Conservation (phyloP, 2,888 invertebrate species). For the Eilema sororculum region DNA sequence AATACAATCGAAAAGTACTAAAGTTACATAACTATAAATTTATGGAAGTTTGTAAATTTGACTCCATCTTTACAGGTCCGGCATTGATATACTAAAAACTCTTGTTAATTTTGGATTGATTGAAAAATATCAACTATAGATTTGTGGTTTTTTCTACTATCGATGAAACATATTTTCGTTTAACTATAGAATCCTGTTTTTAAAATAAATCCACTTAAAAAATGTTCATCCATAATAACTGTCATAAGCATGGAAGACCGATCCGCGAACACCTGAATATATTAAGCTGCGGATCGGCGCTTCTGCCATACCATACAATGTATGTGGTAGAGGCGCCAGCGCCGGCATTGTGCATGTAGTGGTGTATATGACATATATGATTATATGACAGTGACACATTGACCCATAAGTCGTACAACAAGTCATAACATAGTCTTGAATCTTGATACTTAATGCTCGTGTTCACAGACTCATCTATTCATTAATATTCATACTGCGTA, state of each 20-base stretch:
- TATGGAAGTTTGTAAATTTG: too few species aligned
- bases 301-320: conserved; percentile 16
- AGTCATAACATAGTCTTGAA: neutral
- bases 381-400: neutral
- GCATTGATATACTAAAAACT: too few species aligned
- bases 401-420: conserved; percentile 6
- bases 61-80: too few species aligned
- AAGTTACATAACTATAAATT: too few species aligned
- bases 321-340: neutral
- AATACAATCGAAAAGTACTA: too few species aligned
- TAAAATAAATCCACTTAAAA: too few species aligned
- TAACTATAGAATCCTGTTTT: too few species aligned
- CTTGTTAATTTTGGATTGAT: too few species aligned
- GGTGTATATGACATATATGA: neutral
- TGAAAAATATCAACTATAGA: too few species aligned
- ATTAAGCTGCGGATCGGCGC: conserved; percentile 30
- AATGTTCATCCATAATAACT: neutral
- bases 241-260: neutral
- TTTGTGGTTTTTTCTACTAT: too few species aligned
- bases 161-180: too few species aligned
- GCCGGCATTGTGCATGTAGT: neutral
- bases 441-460: conserved; percentile 24
- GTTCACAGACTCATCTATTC: conserved; percentile 33
- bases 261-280: conserved; percentile 19
- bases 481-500: conserved; percentile 47